Evolutionary conservation across 1,140 invertebrate genomes (phyloP).

Genomic region (Drosophila carrolli): DNA sequence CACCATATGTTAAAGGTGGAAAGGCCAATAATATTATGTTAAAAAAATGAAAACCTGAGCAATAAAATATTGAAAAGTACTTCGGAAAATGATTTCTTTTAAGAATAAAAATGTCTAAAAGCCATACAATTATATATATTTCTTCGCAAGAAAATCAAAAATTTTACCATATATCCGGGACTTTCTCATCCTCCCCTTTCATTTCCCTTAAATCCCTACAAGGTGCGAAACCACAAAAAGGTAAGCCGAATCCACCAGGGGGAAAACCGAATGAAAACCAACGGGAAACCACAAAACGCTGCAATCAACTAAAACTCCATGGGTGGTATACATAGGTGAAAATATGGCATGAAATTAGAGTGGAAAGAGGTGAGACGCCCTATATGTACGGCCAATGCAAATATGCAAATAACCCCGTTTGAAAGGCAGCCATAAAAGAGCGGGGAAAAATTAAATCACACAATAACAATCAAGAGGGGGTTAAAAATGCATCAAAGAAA

Average conservation of each 20-base stretch:
- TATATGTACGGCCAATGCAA: conserved; percentile 52
- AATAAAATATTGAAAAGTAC: neutral
- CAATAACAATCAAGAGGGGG: conserved; percentile 39
- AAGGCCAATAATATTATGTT: neutral
- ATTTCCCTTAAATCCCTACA: conserved; percentile 15
- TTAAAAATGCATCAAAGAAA: conserved; percentile 33
- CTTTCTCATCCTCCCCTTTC: conserved; percentile 17
- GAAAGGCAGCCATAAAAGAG: conserved; percentile 40
- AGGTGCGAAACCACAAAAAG: conserved; percentile 73
- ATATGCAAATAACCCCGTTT: conserved; percentile 62
- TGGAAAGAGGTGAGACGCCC: conserved; percentile 24
- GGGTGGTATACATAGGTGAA: conserved; percentile 28
- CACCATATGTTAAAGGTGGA: neutral
- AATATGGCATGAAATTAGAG: conserved; percentile 36
- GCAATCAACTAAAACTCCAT: conserved; percentile 53
- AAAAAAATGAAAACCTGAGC: no score
- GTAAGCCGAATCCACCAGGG: conserved; percentile 27
- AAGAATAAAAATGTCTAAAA: no score
- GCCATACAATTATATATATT: neutral
- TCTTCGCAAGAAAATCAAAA: neutral
- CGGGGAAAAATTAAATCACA: conserved; percentile 15
- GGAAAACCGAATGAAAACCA: conserved; percentile 20
- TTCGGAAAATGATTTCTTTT: neutral
- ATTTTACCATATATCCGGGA: neutral
- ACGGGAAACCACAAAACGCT: conserved; percentile 67